These are phyloP conservation scores for Nannobrachium achirus DNA, from an alignment of 2,113 vertebrate species.

Conservation along the genomic window DNA sequence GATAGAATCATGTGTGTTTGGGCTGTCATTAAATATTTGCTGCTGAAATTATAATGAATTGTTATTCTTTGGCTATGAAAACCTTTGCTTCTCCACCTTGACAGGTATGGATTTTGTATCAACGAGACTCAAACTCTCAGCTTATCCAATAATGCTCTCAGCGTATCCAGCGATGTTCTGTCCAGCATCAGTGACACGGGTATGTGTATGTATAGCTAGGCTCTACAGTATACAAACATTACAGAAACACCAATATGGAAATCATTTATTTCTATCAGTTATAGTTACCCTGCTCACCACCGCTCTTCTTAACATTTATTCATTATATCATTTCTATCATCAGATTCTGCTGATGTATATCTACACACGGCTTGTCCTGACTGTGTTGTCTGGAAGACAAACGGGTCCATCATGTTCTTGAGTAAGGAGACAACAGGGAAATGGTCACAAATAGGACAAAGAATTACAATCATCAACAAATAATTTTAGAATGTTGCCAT, in stretches of 20 bases:
- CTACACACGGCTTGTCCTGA: conserved; percentile 41
- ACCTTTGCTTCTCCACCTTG: neutral
- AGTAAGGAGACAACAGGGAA: conserved; percentile 32
- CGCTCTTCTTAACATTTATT: too few species aligned
- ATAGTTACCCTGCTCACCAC: too few species aligned
- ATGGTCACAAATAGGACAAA: neutral
- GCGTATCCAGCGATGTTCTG: too few species aligned
- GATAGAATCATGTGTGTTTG: too few species aligned
- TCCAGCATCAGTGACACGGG: neutral
- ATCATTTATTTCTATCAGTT: too few species aligned
- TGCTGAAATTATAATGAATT: neutral
- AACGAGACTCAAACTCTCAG: accelerated
- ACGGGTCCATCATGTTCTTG: neutral
- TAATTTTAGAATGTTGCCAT: too few species aligned
- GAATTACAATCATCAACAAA: neutral
- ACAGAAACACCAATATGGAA: too few species aligned
- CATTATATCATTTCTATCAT: neutral
- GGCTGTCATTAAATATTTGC: neutral
- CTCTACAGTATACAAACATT: too few species aligned
- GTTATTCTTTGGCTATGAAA: neutral
- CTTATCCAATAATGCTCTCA: neutral
- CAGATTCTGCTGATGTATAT: conserved; percentile 1
- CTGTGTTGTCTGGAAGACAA: neutral
- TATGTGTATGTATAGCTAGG: neutral
- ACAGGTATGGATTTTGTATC: conserved; percentile 12